Conservation (phyloP, 2,888 invertebrate species). For the Arge pagana region DNA sequence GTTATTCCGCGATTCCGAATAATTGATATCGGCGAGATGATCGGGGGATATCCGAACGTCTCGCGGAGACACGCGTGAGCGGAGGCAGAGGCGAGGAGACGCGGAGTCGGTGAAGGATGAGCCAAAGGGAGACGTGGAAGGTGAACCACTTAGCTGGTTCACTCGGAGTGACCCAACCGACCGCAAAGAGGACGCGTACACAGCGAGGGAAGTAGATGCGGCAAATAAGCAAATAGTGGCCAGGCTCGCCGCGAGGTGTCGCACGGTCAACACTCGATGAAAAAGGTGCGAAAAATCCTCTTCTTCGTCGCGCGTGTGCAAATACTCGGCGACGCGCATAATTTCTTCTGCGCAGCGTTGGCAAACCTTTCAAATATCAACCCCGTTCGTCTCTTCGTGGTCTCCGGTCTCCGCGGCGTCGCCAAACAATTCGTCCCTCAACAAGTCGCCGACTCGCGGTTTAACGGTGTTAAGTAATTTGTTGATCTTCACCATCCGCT, state of each 20-base stretch:
- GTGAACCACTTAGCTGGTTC: conserved; percentile 15
- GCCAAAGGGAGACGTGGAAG: background rate
- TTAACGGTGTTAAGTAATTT: no score
- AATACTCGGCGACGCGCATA: no score
- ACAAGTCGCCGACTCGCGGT: no score
- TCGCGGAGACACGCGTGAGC: background rate
- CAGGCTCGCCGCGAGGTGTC: conserved; percentile 39
- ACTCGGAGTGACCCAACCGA: conserved; percentile 4
- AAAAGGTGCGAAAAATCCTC: conserved; percentile 46
- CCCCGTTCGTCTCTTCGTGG: no score
- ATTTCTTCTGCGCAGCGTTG: no score
- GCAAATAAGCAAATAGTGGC: conserved; percentile 18
- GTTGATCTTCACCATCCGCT: no score
- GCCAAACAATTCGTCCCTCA: no score
- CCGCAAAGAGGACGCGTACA: conserved; percentile 11
- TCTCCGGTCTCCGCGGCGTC: no score
- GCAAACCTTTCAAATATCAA: no score
- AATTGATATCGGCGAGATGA: background rate
- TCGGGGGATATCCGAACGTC: background rate
- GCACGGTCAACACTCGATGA: conserved; percentile 48
- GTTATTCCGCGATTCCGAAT: no score
- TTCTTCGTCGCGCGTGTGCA: conserved; percentile 41
- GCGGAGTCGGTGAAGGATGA: background rate
- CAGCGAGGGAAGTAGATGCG: background rate
- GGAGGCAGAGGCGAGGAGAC: background rate